These are phyloP conservation scores for Lumbricus terrestris DNA, from an alignment of 2,888 invertebrate genomes.

Conservation along the genomic window DNA sequence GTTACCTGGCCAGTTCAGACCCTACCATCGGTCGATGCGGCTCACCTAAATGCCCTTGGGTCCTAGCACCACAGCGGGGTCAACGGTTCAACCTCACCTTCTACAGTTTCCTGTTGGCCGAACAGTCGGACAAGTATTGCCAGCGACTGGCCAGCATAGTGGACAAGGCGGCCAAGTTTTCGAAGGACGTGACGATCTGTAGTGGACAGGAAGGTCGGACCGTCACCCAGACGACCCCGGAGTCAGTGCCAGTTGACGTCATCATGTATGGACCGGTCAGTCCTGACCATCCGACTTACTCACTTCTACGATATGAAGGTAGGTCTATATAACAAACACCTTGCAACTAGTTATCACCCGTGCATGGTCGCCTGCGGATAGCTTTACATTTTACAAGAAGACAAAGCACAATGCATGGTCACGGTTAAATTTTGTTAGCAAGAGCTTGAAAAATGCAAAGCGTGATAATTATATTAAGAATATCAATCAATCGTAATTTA, in stretches of 20 bases:
- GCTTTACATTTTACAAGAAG: no score
- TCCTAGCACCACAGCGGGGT: conserved; percentile 24
- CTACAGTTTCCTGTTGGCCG: conserved; percentile 5
- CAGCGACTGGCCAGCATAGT: conserved; percentile 28
- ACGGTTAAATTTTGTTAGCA: no score
- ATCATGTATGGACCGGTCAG: conserved; percentile 16
- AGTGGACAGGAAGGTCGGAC: conserved; percentile 4
- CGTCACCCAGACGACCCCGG: conserved; percentile 18
- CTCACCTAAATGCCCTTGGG: conserved; percentile 28
- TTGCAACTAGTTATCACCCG: not conserved
- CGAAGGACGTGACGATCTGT: conserved; percentile 32
- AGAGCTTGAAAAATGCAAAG: no score
- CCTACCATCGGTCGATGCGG: conserved; percentile 21
- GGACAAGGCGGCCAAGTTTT: conserved; percentile 23
- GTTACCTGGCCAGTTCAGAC: conserved; percentile 28
- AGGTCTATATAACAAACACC: not conserved
- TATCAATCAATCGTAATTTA: no score
- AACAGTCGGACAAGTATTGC: conserved; percentile 22
- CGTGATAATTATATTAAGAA: no score
- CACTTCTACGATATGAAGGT: conserved; percentile 24
- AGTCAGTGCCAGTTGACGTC: conserved; percentile 25
- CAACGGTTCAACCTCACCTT: conserved; percentile 28
- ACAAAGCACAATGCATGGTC: no score
- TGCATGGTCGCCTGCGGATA: no score
- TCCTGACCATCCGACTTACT: not conserved